Evolutionary conservation across 2,113 vertebrate genomes (phyloP).

Genomic region (Hoplias malabaricus): DNA sequence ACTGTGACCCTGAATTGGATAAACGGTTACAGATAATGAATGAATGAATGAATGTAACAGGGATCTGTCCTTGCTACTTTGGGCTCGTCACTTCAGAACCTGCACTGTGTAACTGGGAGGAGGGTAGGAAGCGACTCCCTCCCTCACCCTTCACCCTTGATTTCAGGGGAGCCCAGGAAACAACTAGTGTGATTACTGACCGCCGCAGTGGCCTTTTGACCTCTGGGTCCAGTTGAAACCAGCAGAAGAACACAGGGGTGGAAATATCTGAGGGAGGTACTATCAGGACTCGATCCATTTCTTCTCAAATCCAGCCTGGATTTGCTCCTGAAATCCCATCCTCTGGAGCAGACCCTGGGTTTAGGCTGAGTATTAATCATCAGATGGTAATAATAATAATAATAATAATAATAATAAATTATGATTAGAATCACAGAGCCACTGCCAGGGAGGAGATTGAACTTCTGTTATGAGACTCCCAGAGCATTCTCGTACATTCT

Average conservation of each 20-base stretch:
- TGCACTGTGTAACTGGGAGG: no score
- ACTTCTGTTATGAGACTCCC: neutral
- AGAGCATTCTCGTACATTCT: conserved; percentile 23
- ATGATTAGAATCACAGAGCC: no score
- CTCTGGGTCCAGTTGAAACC: neutral
- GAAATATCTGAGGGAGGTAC: neutral
- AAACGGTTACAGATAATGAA: no score
- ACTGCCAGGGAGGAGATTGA: neutral
- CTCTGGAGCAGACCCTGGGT: neutral
- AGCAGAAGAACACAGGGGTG: neutral
- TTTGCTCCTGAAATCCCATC: neutral
- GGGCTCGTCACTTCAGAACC: no score
- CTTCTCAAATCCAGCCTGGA: neutral
- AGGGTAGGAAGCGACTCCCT: no score
- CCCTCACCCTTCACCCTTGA: no score
- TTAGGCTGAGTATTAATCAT: neutral
- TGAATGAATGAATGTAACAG: no score
- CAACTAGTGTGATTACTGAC: no score
- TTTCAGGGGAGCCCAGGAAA: no score
- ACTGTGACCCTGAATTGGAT: no score
- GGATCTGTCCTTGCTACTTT: no score
- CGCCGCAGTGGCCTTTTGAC: neutral
- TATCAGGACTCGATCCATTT: neutral
- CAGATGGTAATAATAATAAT: neutral
- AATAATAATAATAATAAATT: neutral